Evolutionary conservation across 2,113 vertebrate species (phyloP).

Genomic region (Ginglymostoma cirratum): DNA sequence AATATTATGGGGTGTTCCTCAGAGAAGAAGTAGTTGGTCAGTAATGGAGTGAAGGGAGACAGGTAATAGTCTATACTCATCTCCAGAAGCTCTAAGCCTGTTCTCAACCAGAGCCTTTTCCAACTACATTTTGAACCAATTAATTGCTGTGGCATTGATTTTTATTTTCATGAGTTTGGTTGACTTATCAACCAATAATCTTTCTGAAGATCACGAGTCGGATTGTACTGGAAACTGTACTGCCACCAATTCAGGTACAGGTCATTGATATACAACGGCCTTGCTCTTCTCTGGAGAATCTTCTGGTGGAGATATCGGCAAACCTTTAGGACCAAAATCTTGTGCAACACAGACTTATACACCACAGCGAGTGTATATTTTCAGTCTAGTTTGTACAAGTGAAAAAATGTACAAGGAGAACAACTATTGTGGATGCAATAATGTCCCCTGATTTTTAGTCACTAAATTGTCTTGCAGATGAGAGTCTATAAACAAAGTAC

Average conservation of each 20-base stretch:
- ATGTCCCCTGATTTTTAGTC: neutral
- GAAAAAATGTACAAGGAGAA: neutral
- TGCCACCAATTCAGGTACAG: neutral
- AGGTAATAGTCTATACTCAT: neutral
- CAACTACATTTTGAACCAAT: neutral
- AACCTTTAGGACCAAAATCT: neutral
- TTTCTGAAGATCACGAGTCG: too few species aligned
- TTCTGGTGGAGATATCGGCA: neutral
- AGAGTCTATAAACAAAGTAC: neutral
- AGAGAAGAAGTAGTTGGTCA: neutral
- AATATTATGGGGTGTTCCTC: neutral
- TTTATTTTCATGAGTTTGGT: neutral
- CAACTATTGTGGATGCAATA: neutral
- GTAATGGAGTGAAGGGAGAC: neutral
- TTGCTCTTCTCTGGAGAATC: neutral
- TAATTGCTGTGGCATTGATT: neutral
- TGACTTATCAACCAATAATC: neutral
- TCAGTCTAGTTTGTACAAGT: neutral
- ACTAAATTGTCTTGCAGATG: neutral
- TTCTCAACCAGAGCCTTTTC: neutral
- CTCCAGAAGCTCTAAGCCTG: neutral
- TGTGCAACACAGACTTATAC: neutral
- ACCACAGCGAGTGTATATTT: neutral
- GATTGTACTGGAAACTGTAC: neutral
- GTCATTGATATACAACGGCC: neutral